phyloP scores from a whole-genome alignment of 2,888 invertebrate species.

The Atherix ibis region DNA sequence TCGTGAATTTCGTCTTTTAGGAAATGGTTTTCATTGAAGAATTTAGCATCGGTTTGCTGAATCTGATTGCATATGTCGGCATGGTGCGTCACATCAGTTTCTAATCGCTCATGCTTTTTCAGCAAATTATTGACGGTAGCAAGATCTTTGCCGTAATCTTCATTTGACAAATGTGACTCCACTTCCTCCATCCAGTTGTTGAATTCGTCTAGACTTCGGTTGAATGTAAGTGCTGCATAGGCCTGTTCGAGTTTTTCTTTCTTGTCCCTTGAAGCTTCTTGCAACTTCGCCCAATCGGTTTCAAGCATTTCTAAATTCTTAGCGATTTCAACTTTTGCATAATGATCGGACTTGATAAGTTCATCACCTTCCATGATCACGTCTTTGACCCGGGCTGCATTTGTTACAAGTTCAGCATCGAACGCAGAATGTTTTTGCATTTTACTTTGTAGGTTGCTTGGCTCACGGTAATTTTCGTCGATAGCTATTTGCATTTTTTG shows the following conservation, averaged over 20 bases:
- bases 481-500: slow-evolving; percentile 85
- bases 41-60: slow-evolving; percentile 62
- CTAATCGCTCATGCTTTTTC: slow-evolving; percentile 66
- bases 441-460: slow-evolving; percentile 92
- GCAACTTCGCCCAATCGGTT: slow-evolving; percentile 71
- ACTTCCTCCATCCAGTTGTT: slow-evolving; percentile 84
- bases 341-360: slow-evolving; percentile 66
- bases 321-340: slow-evolving; percentile 72
- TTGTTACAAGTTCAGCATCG: slow-evolving; percentile 85
- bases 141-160: slow-evolving; percentile 63
- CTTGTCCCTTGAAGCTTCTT: slow-evolving; percentile 67
- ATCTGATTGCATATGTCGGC: slow-evolving; percentile 66
- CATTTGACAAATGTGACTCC: slow-evolving; percentile 48
- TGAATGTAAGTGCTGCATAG: slow-evolving; percentile 76
- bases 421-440: slow-evolving; percentile 93
- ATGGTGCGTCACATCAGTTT: slow-evolving; percentile 71
- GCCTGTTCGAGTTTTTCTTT: slow-evolving; percentile 76
- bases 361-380: slow-evolving; percentile 67
- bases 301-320: slow-evolving; percentile 70
- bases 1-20: slow-evolving; percentile 74
- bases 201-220: slow-evolving; percentile 81
- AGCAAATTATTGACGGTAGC: slow-evolving; percentile 70
- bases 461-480: slow-evolving; percentile 88
- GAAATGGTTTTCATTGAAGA: slow-evolving; percentile 70
- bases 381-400: slow-evolving; percentile 68